phyloP scores from a whole-genome alignment of 2,113 vertebrate genomes.

The Columba janthina region DNA sequence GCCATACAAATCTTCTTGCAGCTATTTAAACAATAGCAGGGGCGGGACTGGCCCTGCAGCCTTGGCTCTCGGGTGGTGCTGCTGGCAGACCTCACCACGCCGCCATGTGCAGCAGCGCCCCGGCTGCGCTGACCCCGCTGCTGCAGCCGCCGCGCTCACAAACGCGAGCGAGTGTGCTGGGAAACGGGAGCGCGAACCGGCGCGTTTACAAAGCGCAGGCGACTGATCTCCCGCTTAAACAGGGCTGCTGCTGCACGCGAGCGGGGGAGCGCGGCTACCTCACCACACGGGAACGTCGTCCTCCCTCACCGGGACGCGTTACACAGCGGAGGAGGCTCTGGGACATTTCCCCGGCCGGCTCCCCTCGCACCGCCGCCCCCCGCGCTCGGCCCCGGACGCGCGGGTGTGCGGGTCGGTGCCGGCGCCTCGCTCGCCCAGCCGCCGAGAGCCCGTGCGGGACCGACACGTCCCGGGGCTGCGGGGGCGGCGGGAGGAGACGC shows the following conservation, averaged over 20 bases:
- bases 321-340: rapidly evolving
- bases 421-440: too few relatives aligned
- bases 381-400: too few relatives aligned
- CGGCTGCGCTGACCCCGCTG: rapidly evolving
- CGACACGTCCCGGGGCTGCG: too few relatives aligned
- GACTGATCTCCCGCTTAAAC: background rate
- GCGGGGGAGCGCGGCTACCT: rapidly evolving
- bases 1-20: background rate
- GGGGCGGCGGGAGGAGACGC: too few relatives aligned
- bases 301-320: rapidly evolving
- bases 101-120: rapidly evolving
- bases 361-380: background rate
- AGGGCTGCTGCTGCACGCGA: rapidly evolving
- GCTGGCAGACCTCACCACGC: rapidly evolving
- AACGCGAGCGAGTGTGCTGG: rapidly evolving
- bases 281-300: too few relatives aligned
- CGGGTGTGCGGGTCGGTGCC: too few relatives aligned
- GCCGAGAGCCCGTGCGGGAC: too few relatives aligned
- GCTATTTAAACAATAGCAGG: background rate
- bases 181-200: rapidly evolving
- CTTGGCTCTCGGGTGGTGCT: rapidly evolving
- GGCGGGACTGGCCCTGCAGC: background rate
- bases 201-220: rapidly evolving
- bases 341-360: background rate
- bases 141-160: too few relatives aligned